Base-by-base conservation (phyloP, 2,797 vertebrate species). In the Avahi laniger region DNA sequence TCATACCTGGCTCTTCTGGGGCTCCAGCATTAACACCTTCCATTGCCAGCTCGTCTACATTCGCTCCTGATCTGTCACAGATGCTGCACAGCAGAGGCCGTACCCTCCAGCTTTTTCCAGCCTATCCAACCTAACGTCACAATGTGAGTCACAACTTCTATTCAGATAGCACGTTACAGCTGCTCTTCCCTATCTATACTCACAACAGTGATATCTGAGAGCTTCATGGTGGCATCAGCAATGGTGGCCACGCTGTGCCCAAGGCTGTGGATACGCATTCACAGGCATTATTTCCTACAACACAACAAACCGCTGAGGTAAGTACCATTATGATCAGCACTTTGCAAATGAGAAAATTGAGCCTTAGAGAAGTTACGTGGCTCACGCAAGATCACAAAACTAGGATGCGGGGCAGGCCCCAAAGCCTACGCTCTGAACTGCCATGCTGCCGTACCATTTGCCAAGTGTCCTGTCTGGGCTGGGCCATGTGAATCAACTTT, bases 261-360 rank as follows among this genome's bases (percentile, higher is more conserved):
- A 54, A 76, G 43, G n/a, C 54, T 87, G 2, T 7, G 65, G 33
- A 28, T 57, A 20, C 3, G 26, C 46, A 50, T 18, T 79, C 88
- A 87, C 6, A 70, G 73, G 69, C 85, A 96, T 87, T 93, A 93
- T 96, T 93, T 75, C 81, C 79, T 88, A 41, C n/a, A 79, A 84
- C 65, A 86, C 57, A 92, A 50, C 83, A 83, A 76, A 80, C 67
- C 79, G 48, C 91, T 95, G 96, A 98, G 94, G 96, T 97, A 91
- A 95, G 91, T 26, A 7, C 76, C 96, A 97, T 98, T 97, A 50
- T 97, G 97, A 97, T 69, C 91, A 73, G 20, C 83, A 57, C 91
- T 48, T 67, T 35, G 76, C 81, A 93, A 57, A 72, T 73, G 82
- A 90, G 73, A 67, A 89, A 86, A 76, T 7, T 92, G 69, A 86